Percentiles rank a stretch among this genome's conserved stretches.
These are phyloP conservation scores for Stenotaenia linearis DNA, from an alignment of 2,888 invertebrate species.

Conservation along the genomic window DNA sequence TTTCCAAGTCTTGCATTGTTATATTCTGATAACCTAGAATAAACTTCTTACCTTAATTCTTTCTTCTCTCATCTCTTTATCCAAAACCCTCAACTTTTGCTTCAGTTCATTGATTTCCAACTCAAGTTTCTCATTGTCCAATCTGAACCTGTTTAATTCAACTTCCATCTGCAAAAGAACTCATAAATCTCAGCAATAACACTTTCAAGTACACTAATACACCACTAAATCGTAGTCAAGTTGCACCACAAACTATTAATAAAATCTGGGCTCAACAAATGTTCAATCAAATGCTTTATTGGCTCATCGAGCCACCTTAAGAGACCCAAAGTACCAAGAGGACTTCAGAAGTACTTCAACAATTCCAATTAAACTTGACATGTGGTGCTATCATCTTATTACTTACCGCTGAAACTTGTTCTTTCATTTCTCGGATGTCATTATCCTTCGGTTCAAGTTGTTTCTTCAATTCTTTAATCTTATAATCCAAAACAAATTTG, in stretches of 20 bases:
- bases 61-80: conserved; percentile 64
- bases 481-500: conserved; percentile 82
- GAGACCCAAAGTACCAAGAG: too few relatives aligned
- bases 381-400: background rate
- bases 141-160: conserved; percentile 71
- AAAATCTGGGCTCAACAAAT: too few relatives aligned
- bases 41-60: conserved; percentile 43
- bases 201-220: too few relatives aligned
- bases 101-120: conserved; percentile 67
- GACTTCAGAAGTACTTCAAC: too few relatives aligned
- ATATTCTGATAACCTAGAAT: too few relatives aligned
- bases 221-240: too few relatives aligned
- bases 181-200: too few relatives aligned
- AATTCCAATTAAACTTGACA: too few relatives aligned
- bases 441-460: conserved; percentile 80
- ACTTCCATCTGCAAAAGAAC: conserved; percentile 64
- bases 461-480: conserved; percentile 77
- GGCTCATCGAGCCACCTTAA: too few relatives aligned
- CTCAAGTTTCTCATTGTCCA: conserved; percentile 64
- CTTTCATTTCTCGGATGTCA: conserved; percentile 74
- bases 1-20: too few relatives aligned
- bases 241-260: too few relatives aligned
- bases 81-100: conserved; percentile 68
- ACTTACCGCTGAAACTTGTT: conserved; percentile 56
- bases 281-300: too few relatives aligned